Conservation (phyloP, 2,113 vertebrate species). For the Leptosomus discolor region DNA sequence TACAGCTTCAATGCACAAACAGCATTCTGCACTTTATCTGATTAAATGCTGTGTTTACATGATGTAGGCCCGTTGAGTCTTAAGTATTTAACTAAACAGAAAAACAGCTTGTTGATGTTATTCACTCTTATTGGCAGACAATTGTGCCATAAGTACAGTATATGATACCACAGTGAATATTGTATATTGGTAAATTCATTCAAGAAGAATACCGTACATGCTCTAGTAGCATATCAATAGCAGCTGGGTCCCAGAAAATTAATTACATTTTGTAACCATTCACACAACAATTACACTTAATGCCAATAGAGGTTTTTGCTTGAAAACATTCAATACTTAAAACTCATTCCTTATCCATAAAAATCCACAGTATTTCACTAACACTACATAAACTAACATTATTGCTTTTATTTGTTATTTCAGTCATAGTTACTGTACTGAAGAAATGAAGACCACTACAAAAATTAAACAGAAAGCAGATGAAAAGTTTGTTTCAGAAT, state of each 20-base stretch:
- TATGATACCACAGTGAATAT: background rate
- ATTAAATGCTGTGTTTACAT: background rate
- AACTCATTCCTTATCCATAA: background rate
- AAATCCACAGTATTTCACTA: background rate
- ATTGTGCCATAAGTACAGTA: background rate
- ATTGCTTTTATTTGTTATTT: background rate
- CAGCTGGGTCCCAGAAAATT: background rate
- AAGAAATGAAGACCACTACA: background rate
- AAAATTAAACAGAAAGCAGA: background rate
- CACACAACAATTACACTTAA: background rate
- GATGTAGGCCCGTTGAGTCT: background rate
- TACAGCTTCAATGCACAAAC: background rate
- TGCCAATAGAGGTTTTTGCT: background rate
- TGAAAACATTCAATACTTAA: background rate
- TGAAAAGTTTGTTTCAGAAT: background rate
- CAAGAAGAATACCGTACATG: background rate
- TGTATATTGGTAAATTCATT: background rate
- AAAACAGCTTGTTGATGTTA: conserved; percentile 27
- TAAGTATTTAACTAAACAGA: conserved; percentile 34
- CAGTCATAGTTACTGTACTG: background rate
- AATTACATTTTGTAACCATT: background rate
- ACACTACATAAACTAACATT: background rate
- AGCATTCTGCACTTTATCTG: background rate
- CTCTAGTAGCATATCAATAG: background rate
- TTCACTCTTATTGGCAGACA: conserved; percentile 10